These are phyloP conservation scores for Laspeyria flexula DNA, from an alignment of 2,888 invertebrate species.

Conservation along the genomic window DNA sequence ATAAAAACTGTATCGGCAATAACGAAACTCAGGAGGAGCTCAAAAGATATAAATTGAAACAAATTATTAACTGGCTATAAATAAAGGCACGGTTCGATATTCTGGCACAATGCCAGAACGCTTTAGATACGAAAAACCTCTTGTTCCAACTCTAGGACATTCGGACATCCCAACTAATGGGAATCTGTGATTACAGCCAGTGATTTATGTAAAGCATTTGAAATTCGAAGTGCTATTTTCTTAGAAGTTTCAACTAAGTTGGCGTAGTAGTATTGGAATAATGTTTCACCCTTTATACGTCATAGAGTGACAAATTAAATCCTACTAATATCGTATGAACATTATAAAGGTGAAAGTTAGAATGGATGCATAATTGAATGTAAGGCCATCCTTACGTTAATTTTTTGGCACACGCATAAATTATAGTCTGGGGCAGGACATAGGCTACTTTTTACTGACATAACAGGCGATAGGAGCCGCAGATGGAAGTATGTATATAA, in stretches of 20 bases:
- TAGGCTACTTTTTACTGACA: too few species aligned
- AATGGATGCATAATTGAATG: too few species aligned
- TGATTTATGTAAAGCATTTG: conserved; percentile 54
- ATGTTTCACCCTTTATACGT: too few species aligned
- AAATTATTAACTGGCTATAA: conserved; percentile 81
- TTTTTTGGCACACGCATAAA: too few species aligned
- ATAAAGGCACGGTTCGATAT: conserved; percentile 68
- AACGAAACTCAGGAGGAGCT: conserved; percentile 32
- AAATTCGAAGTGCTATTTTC: conserved; percentile 29
- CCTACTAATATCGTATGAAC: too few species aligned
- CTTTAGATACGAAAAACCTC: conserved; percentile 72
- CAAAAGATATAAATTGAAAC: conserved; percentile 68
- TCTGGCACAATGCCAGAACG: conserved; percentile 74
- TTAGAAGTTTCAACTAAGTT: conserved; percentile 30
- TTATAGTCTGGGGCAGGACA: too few species aligned
- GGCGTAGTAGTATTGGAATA: too few species aligned
- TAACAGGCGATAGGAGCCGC: too few species aligned
- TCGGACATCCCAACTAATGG: conserved; percentile 67
- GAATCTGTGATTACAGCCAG: conserved; percentile 53
- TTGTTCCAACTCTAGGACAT: conserved; percentile 55
- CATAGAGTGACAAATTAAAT: too few species aligned
- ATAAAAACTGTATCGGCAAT: conserved; percentile 25
- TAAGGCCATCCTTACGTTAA: too few species aligned
- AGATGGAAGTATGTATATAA: too few species aligned
- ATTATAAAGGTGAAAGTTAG: too few species aligned